Percentiles rank a stretch among this genome's conserved stretches.
Conservation (phyloP, 35 echinoderm and acorn worm species). For the Acanthaster planci region DNA sequence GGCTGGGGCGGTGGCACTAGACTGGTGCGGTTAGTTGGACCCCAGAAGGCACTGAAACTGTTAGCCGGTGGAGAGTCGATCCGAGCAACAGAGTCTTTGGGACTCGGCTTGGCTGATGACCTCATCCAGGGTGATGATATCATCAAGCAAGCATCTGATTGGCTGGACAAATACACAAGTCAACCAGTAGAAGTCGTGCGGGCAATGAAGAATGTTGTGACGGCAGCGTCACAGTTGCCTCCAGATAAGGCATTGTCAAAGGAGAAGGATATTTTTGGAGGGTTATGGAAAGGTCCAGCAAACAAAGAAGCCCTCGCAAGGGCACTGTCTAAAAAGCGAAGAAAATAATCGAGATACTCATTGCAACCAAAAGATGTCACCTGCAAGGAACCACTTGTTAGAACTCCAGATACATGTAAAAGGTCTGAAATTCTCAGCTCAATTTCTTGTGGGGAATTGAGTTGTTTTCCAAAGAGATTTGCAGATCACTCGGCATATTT, state of each 20-base stretch:
- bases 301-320: slow-evolving; percentile 39
- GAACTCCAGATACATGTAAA: too few relatives aligned
- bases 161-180: slow-evolving; percentile 67
- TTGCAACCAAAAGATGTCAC: too few relatives aligned
- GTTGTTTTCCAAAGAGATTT: too few relatives aligned
- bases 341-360: neutral
- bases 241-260: slow-evolving; percentile 73
- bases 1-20: slow-evolving; percentile 88
- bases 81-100: slow-evolving; percentile 33
- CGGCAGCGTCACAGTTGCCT: slow-evolving; percentile 67
- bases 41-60: slow-evolving; percentile 71
- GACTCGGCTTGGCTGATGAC: slow-evolving; percentile 59
- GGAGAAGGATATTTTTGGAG: slow-evolving; percentile 84
- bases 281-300: slow-evolving; percentile 60
- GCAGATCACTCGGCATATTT: too few relatives aligned
- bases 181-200: slow-evolving; percentile 55
- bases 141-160: slow-evolving; percentile 44
- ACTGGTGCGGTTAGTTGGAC: slow-evolving; percentile 76
- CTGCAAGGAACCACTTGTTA: too few relatives aligned
- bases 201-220: slow-evolving; percentile 77
- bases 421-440: too few relatives aligned
- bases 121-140: slow-evolving; percentile 39
- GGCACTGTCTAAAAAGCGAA: neutral
- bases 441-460: too few relatives aligned
- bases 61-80: slow-evolving; percentile 48